Percentiles rank a stretch among this genome's conserved stretches.
These are phyloP conservation scores for Dinoponera quadriceps DNA, from an alignment of 1,140 invertebrate species.

Conservation along the genomic window DNA sequence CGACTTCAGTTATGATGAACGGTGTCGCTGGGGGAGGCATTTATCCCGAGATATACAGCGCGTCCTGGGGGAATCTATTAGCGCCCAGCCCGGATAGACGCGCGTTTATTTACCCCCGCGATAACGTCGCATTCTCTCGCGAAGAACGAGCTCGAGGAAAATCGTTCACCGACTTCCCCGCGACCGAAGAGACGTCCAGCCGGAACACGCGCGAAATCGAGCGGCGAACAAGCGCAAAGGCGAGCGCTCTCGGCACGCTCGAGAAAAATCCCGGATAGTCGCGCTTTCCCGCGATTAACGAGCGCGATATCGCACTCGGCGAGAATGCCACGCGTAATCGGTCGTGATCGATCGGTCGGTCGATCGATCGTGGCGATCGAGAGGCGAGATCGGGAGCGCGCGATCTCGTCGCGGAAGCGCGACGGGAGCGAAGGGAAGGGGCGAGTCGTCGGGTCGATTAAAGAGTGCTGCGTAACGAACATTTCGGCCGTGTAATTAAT, in stretches of 20 bases:
- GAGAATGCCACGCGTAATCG: slow-evolving; percentile 21
- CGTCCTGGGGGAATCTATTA: slow-evolving; percentile 74
- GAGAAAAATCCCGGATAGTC: not conserved
- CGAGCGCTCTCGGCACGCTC: too few species aligned
- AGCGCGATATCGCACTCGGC: slow-evolving; percentile 10
- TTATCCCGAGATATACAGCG: slow-evolving; percentile 66
- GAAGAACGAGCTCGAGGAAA: not conserved
- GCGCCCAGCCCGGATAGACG: slow-evolving; percentile 55
- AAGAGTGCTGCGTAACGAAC: slow-evolving; percentile 76
- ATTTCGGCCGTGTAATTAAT: slow-evolving; percentile 79
- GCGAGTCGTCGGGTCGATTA: slow-evolving; percentile 60
- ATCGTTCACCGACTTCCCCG: too few species aligned
- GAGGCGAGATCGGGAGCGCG: not conserved
- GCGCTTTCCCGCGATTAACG: slow-evolving; percentile 28
- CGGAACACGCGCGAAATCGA: too few species aligned
- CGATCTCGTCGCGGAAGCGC: slow-evolving; percentile 44
- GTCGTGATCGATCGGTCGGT: not conserved
- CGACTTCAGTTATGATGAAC: slow-evolving; percentile 66
- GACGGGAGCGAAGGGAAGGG: slow-evolving; percentile 20
- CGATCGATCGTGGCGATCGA: slow-evolving; percentile 2
- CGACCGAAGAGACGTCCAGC: too few species aligned
- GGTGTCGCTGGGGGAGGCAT: slow-evolving; percentile 64
- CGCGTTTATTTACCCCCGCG: slow-evolving; percentile 65
- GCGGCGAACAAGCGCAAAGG: too few species aligned
- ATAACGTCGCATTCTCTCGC: slow-evolving; percentile 73